Evolutionary conservation across 2,888 invertebrate genomes (phyloP), one percentile per base, ranked within the genome.

Genomic region (Apodemia duryi): DNA sequence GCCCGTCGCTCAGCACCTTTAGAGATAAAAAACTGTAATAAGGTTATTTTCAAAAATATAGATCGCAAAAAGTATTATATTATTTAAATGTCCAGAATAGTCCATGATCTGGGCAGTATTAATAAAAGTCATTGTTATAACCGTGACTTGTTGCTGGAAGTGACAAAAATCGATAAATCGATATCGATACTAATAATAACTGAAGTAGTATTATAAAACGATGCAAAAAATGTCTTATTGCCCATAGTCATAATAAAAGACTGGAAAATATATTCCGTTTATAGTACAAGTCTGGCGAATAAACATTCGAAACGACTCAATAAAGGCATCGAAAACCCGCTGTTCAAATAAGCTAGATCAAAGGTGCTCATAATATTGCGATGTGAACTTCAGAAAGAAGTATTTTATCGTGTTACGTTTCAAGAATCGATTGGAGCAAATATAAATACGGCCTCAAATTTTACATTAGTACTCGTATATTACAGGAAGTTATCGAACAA

Each of bases 311-410:
- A 76, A 70, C 57, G 82, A 82, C 80, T 81, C 81, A 83, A 84
- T 84, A 84, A 86, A 82, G 80, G 77, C 72, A 70, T 69, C 76
- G 61, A 64, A 65, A 78, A 75, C 79, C 81, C 83, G 82, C 82
- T 85, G 85, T 86, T 85, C 84, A 85, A 86, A 86, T 83, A 86
- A 84, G 85, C 85, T 84, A 62, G 67, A 70, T 88, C 87, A 88
- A 88, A 88, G 85, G 81, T 66, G 64, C 46, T 66, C 65, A 69
- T 66, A 66, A 69, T 65, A 68, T 65, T 66, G 64, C 62, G 63
- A 63, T 66, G 61, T 65, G 63, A 65, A 63, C 13, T 60, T 60
- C 57, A 29, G 32, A 60, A 60, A 49, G 49, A 60, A 60, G 57
- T 60, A 60, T 60, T 60, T 60, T 60, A 60, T 32, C 57, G 35